Conservation (phyloP, 2,113 vertebrate species). For the Pelmatolapia mariae region DNA sequence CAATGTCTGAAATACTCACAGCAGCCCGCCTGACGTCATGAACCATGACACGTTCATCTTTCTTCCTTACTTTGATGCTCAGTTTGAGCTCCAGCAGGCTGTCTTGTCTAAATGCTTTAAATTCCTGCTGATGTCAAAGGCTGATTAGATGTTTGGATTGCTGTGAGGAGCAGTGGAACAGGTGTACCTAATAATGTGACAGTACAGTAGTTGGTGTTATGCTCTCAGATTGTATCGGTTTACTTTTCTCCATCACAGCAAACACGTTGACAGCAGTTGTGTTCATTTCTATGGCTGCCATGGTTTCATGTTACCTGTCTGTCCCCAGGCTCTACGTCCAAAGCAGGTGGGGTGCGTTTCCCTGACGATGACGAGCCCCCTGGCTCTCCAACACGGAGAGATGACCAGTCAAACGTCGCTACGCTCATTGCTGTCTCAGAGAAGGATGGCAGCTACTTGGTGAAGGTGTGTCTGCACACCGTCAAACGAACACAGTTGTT, state of each 20-base stretch:
- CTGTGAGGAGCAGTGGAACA: background rate
- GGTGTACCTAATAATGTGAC: background rate
- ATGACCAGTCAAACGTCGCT: slow-evolving; percentile 41
- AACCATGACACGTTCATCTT: background rate
- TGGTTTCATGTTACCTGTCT: background rate
- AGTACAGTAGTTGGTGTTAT: background rate
- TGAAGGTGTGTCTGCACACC: slow-evolving; percentile 46
- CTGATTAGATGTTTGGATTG: background rate
- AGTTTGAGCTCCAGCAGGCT: background rate
- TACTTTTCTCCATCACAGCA: background rate
- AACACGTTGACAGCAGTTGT: background rate
- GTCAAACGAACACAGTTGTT: background rate
- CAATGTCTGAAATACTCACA: background rate
- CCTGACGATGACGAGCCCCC: slow-evolving; percentile 45
- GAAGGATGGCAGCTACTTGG: slow-evolving; percentile 59
- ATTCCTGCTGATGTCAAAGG: background rate
- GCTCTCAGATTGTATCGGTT: background rate
- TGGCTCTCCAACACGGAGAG: slow-evolving; percentile 35
- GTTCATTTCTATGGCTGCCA: background rate
- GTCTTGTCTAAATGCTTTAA: background rate
- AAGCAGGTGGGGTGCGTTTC: slow-evolving; percentile 59
- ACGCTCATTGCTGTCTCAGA: slow-evolving; percentile 48
- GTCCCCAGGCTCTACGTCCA: slow-evolving; percentile 57
- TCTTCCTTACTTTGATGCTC: background rate
- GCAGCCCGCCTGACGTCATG: background rate